Percentiles rank a stretch among this genome's conserved stretches.
Evolutionary conservation across 2,113 vertebrate genomes (phyloP).

Genomic region (Tragulus kanchil): DNA sequence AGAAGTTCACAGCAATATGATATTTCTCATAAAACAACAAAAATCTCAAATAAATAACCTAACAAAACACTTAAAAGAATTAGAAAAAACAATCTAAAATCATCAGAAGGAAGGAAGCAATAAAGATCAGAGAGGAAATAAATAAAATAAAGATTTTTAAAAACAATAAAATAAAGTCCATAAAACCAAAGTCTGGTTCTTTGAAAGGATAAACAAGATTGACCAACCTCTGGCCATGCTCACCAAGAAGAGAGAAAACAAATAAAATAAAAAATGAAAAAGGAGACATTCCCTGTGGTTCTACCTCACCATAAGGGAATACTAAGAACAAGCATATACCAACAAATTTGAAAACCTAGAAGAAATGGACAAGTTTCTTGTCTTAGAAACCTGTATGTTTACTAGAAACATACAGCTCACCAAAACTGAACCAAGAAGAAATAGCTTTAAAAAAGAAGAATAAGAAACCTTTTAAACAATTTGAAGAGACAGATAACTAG

Average conservation of each 20-base stretch:
- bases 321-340: not conserved
- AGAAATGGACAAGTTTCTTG: not conserved
- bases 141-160: no score
- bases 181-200: not conserved
- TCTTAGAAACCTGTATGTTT: not conserved
- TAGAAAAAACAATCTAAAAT: no score
- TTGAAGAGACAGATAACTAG: not conserved
- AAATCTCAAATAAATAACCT: no score
- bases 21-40: no score
- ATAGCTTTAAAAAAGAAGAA: not conserved
- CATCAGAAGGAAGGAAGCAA: no score
- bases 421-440: not conserved
- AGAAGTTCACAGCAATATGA: no score
- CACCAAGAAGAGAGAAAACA: not conserved
- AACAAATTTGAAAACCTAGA: not conserved
- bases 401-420: not conserved
- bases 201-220: not conserved
- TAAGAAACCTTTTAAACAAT: not conserved
- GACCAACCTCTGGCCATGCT: not conserved
- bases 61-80: no score
- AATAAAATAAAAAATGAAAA: not conserved
- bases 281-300: not conserved
- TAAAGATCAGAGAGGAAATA: no score
- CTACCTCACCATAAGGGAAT: not conserved
- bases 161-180: no score